Percentiles rank a stretch among this genome's conserved stretches.
Evolutionary conservation across 2,888 invertebrate species (phyloP).

Genomic region (Drosophila pegasa): DNA sequence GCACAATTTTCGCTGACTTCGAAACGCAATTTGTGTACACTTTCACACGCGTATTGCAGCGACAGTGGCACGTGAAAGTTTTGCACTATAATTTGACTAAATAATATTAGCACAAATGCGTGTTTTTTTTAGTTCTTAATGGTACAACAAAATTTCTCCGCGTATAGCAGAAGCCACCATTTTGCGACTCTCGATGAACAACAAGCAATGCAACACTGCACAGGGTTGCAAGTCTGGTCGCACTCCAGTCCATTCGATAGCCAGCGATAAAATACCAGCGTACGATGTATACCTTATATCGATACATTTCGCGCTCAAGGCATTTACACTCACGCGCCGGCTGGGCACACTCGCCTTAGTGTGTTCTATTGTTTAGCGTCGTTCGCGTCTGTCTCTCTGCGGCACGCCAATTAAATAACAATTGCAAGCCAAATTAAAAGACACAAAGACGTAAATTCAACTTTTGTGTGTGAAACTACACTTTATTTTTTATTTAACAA

Average conservation of each 20-base stretch:
- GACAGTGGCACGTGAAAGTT: conserved; percentile 63
- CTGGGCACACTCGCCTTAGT: conserved; percentile 41
- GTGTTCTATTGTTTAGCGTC: conserved; percentile 43
- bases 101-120: conserved; percentile 68
- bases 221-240: conserved; percentile 54
- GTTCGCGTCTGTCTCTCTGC: conserved; percentile 21
- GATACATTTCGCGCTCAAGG: conserved; percentile 7
- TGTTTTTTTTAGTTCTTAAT: conserved; percentile 73
- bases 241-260: conserved; percentile 34
- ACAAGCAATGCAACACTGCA: conserved; percentile 60
- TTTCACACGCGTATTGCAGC: conserved; percentile 57
- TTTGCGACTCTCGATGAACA: conserved; percentile 76
- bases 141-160: conserved; percentile 78
- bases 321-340: background rate
- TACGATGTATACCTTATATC: conserved; percentile 10
- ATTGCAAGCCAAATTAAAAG: conserved; percentile 17
- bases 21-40: conserved; percentile 45
- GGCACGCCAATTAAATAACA: conserved; percentile 35
- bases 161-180: conserved; percentile 81
- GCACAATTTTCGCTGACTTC: conserved; percentile 62
- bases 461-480: conserved; percentile 40
- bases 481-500: conserved; percentile 30
- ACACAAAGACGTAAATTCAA: conserved; percentile 13
- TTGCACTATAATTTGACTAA: conserved; percentile 64
- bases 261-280: conserved; percentile 20